Conservation (phyloP, 2,888 invertebrate species). For the Amorpha juglandis region DNA sequence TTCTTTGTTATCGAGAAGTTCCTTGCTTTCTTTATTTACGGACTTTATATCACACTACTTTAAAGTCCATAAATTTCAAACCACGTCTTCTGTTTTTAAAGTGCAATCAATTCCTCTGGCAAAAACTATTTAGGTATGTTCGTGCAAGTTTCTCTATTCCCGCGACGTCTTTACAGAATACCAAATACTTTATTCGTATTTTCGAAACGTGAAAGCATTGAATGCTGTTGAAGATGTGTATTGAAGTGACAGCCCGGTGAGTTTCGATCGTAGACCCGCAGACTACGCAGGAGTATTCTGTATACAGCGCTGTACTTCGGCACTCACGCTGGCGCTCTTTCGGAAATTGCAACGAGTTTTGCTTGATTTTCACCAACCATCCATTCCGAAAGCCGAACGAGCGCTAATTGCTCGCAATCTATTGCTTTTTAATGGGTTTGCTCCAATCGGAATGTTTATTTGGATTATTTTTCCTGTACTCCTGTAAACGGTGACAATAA, state of each 20-base stretch:
- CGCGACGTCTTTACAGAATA: neutral
- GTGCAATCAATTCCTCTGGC: conserved; percentile 5
- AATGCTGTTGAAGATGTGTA: conserved; percentile 22
- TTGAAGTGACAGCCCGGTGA: conserved; percentile 13
- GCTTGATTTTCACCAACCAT: conserved; percentile 28
- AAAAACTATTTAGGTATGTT: conserved; percentile 1
- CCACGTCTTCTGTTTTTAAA: neutral
- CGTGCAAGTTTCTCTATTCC: neutral
- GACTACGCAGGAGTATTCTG: neutral
- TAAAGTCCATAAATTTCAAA: conserved; percentile 10
- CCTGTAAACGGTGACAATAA: conserved; percentile 46
- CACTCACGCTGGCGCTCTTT: conserved; percentile 26
- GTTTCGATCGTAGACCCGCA: neutral
- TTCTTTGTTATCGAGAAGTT: conserved; percentile 12
- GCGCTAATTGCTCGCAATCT: conserved; percentile 74
- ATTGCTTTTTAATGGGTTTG: conserved; percentile 73
- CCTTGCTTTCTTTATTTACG: conserved; percentile 12
- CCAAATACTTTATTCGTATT: neutral
- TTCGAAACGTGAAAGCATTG: conserved; percentile 16
- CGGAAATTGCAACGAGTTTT: conserved; percentile 29
- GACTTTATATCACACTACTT: neutral
- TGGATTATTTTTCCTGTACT: conserved; percentile 45
- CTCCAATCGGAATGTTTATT: conserved; percentile 52
- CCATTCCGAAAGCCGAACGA: conserved; percentile 37
- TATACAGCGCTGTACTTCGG: conserved; percentile 15